These are phyloP conservation scores for Meleagris gallopavo DNA, from an alignment of 2,113 vertebrate species.

Conservation along the genomic window DNA sequence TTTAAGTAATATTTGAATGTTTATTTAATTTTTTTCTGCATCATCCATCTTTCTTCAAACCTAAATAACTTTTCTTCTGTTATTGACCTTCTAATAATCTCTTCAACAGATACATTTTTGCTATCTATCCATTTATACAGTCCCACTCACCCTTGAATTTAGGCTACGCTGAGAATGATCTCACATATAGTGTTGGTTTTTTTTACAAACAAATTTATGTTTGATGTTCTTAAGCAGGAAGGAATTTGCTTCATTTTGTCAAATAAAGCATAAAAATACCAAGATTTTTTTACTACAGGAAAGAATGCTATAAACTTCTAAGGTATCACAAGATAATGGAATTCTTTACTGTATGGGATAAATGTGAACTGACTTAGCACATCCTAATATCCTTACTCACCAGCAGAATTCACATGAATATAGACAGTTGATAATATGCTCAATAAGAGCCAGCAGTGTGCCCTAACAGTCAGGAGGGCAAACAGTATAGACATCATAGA, in stretches of 20 bases:
- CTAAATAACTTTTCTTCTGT: not conserved
- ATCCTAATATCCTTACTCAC: not conserved
- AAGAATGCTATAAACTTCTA: not conserved
- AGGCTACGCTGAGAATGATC: not conserved
- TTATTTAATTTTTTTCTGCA: not conserved
- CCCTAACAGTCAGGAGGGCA: not conserved
- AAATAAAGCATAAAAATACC: not conserved
- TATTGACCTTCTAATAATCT: slow-evolving; percentile 9
- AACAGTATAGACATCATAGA: not conserved
- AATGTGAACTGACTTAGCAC: not conserved
- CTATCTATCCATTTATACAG: not conserved
- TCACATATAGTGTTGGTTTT: not conserved
- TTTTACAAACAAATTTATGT: not conserved
- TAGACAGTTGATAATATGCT: not conserved
- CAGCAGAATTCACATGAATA: not conserved
- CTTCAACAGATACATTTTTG: not conserved
- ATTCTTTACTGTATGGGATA: not conserved
- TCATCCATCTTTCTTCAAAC: not conserved
- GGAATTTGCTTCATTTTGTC: not conserved
- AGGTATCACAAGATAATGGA: fast-evolving
- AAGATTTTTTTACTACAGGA: not conserved
- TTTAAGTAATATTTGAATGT: not conserved
- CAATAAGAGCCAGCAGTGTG: not conserved
- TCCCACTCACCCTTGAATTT: not conserved
- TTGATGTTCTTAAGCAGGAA: not conserved